Evolutionary conservation across 2,113 vertebrate genomes (phyloP), one percentile per base, ranked within the genome.

Genomic region (Campylomormyrus tamandua): DNA sequence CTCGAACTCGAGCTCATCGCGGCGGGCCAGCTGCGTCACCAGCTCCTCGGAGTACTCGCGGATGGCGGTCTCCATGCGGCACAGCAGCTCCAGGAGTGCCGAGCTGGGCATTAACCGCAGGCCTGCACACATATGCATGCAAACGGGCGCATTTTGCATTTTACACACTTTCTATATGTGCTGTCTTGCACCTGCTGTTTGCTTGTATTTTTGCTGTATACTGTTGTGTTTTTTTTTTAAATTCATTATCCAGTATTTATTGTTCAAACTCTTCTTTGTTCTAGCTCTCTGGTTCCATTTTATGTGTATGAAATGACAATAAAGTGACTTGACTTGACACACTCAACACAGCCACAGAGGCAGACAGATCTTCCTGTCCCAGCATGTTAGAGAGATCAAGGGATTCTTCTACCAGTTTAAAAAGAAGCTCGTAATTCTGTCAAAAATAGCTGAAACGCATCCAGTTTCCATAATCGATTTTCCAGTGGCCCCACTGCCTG

Each of bases 1-100:
- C 95, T 98, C 98, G 49, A 98, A 98, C 92, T 98, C 97, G 92
- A 98, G 95, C 95, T 98, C 98, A 0, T 98, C 98, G 0, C 97
- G 94, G 42, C 96, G 96, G 31, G 97, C 98, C 94, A 98, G 94
- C 95, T 98, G 97, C 17, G 95, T 94, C 90, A 98, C 96, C 92
- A 98, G 96, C 91, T 98, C 98, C 94, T 98, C 98, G 0, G 97
- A 98, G 94, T 96, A 98, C 91, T 97, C 96, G 0, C 95, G 95
- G 93, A 98, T 97, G 83, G 97, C 95, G 0, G 92, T 94, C 92
- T 98, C 97, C 83, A 98, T 95, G 21, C 96, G 95, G 8, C 96
- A 95, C 94, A 98, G 95, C 90, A 98, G 95, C 89, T 97, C 96
- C 0, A 91, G 91, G 86, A 98, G 94, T 1, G 96, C 95, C 0